A percentile compares a stretch with the other conserved stretches of the same genome.
These are phyloP conservation scores for Porites evermanni DNA, from an alignment of 92 coral and sea anemone genomes.

Conservation along the genomic window DNA sequence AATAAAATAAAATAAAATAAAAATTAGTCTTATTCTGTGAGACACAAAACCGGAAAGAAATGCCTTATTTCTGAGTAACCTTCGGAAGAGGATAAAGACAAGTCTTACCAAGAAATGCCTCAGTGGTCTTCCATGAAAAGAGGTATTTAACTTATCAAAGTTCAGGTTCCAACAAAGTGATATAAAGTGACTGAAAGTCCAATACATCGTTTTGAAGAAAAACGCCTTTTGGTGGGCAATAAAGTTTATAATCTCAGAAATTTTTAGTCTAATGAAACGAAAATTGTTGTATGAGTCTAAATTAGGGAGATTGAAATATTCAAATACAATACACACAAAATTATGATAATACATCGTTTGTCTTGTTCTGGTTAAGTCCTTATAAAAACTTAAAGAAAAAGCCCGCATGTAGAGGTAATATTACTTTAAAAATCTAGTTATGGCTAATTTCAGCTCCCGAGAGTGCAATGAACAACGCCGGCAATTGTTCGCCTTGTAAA, in stretches of 20 bases:
- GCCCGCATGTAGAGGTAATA: neutral
- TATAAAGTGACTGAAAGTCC: neutral
- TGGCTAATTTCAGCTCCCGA: no score
- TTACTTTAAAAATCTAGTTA: neutral
- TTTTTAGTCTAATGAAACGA: neutral
- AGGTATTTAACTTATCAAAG: no score
- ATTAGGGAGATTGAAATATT: neutral
- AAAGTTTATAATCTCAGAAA: neutral
- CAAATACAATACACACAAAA: constrained; percentile 6
- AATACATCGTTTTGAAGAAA: neutral
- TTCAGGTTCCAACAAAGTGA: no score
- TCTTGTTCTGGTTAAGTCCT: constrained; percentile 2
- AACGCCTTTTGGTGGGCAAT: neutral
- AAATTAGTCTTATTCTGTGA: no score
- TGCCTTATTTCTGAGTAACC: no score
- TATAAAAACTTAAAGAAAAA: neutral
- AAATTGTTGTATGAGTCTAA: neutral
- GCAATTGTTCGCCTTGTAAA: neutral
- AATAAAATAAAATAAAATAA: no score
- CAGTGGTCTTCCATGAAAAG: no score
- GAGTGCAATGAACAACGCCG: no score
- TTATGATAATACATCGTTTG: constrained; percentile 1
- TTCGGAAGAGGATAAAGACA: no score
- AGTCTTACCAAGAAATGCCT: no score
- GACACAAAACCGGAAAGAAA: no score